A percentile compares a stretch with the other conserved stretches of the same genome.
These are phyloP conservation scores for Myrmecophaga tridactyla DNA, from an alignment of 2,113 vertebrate genomes.

Conservation along the genomic window DNA sequence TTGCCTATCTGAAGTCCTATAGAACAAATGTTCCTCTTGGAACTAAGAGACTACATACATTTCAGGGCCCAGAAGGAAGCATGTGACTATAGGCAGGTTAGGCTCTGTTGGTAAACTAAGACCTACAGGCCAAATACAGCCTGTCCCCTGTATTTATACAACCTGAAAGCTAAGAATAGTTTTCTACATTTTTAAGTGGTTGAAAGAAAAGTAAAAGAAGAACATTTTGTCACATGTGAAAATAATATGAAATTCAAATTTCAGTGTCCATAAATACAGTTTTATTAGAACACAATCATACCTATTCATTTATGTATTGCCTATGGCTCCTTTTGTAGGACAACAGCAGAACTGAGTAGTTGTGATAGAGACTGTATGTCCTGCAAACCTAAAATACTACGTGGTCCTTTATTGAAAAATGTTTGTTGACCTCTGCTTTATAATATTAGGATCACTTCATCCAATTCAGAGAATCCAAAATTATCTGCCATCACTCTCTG, in stretches of 20 bases:
- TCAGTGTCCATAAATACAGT: neutral
- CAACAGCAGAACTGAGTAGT: neutral
- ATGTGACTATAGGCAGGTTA: neutral
- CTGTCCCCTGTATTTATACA: neutral
- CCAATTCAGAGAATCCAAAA: conserved; percentile 5
- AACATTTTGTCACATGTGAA: neutral
- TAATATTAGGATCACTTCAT: neutral
- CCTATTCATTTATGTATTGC: neutral
- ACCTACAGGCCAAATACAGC: neutral
- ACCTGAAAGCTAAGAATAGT: neutral
- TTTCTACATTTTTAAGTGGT: conserved; percentile 8
- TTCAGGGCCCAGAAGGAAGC: neutral
- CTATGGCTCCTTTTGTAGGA: neutral
- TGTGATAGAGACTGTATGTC: neutral
- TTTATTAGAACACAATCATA: neutral
- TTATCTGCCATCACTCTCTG: neutral
- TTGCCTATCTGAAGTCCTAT: neutral
- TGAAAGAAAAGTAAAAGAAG: conserved; percentile 1
- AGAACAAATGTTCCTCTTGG: neutral
- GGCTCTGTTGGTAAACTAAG: neutral
- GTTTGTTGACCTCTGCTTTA: neutral
- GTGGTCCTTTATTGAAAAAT: neutral
- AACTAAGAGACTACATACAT: neutral
- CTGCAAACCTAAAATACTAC: neutral
- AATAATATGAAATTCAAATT: neutral